phyloP scores from a whole-genome alignment of 2,113 vertebrate species.

The Rhabdornis inornatus region DNA sequence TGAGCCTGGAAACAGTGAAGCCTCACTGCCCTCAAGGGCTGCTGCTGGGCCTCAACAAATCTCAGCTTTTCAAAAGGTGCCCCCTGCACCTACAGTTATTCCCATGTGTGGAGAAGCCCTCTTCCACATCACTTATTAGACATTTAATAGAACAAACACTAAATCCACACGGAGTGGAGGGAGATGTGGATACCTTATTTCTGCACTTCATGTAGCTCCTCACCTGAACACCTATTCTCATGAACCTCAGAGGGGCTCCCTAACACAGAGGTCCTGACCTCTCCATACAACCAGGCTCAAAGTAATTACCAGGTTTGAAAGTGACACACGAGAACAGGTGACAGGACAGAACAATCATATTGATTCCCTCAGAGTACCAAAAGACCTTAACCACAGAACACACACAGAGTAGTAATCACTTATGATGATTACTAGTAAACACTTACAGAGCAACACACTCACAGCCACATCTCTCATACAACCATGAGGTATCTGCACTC shows the following conservation, averaged over 20 bases:
- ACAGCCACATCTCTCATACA: neutral
- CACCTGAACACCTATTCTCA: neutral
- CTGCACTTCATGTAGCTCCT: neutral
- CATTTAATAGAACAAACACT: neutral
- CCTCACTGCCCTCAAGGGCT: neutral
- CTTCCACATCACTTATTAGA: neutral
- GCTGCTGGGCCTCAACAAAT: neutral
- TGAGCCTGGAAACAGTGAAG: neutral
- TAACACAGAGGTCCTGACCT: neutral
- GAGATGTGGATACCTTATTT: neutral
- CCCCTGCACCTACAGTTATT: neutral
- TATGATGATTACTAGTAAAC: neutral
- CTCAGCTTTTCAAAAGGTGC: neutral
- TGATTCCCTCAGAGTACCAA: neutral
- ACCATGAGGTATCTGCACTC: neutral
- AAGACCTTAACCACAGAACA: neutral
- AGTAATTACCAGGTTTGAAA: neutral
- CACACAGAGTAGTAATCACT: neutral
- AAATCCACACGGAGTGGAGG: accelerated
- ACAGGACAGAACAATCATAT: neutral
- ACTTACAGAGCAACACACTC: neutral
- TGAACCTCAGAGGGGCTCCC: neutral
- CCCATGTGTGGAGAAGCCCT: neutral
- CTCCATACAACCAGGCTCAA: neutral
- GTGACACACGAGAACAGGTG: accelerated